These are phyloP conservation scores for Antitype chi DNA, from an alignment of 2,888 invertebrate genomes.

Conservation along the genomic window DNA sequence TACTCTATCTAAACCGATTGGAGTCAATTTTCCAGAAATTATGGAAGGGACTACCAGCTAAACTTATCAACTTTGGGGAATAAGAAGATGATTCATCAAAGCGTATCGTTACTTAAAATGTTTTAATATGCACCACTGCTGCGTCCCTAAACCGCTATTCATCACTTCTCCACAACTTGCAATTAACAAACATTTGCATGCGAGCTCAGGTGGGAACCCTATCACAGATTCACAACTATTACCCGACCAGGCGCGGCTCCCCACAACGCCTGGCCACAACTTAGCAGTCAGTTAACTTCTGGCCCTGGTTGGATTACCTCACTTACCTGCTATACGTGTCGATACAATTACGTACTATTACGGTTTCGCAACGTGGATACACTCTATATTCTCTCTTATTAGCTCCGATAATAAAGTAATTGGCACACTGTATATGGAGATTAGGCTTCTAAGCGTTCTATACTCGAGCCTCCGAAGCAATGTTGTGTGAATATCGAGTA, in stretches of 20 bases:
- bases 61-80: not conserved
- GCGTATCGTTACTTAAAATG: not conserved
- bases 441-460: constrained; percentile 59
- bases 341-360: constrained; percentile 82
- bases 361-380: constrained; percentile 78
- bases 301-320: constrained; percentile 80
- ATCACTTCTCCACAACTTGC: not conserved
- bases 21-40: not conserved
- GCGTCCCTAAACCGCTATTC: not conserved
- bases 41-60: too few species aligned
- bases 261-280: constrained; percentile 72
- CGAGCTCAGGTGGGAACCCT: constrained; percentile 68
- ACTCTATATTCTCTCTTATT: constrained; percentile 80
- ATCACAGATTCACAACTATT: constrained; percentile 73
- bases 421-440: constrained; percentile 67
- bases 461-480: constrained; percentile 26
- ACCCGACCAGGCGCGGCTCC: constrained; percentile 75
- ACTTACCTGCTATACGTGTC: constrained; percentile 84
- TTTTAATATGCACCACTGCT: not conserved
- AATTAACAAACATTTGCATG: constrained; percentile 30
- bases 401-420: constrained; percentile 71
- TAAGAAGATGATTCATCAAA: not conserved
- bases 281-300: constrained; percentile 75
- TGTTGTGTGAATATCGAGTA: constrained; percentile 47
- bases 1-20: not conserved